Base-by-base conservation (phyloP, 2,888 invertebrate genomes). In the Elmis aenea region DNA sequence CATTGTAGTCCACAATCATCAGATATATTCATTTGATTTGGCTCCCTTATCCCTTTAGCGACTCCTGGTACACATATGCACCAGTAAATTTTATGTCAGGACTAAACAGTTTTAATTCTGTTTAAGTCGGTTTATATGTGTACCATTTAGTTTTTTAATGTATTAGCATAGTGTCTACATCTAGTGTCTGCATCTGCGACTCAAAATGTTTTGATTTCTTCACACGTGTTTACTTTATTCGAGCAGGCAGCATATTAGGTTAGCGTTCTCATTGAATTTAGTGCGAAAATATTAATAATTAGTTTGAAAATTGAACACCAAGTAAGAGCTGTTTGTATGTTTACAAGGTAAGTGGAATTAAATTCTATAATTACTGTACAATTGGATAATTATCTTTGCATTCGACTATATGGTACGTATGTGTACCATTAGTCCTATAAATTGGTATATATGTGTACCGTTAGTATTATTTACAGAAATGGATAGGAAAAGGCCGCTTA, bases 401-500 rank as follows among this genome's bases (percentile, higher is more conserved):
- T 24, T 24, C 9, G 10, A 24, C 5, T 24, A 24, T 24, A 5
- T 24, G 5, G 24, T 24, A 24, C 24, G n/a, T 24, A 24, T 24
- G 24, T 9, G 24, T 24, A 24, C 24, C n/a, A 9, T 24, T 24
- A 24, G 9, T 24, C 9, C 24, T 24, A 24, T 8, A 24, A 8
- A 6, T 5, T 24, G 24, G 24, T 24, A 24, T 9, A 24, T 6
- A 24, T 24, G 9, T 24, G 6, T 18, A 24, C 24, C 24, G 10
- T 24, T 24, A 24, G 24, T 24, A 24, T 24, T 24, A 24, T 24
- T 24, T 24, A 24, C 24, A 24, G 24, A 10, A 5, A 24, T 8
- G 9, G 24, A 24, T 24, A 24, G 24, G 24, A 24, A 24, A 24
- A 24, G 24, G 24, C n/a, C 10, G 24, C 24, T 24, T 9, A 24